Evolutionary conservation across 2,113 vertebrate genomes (phyloP), one percentile per base, ranked within the genome.

Genomic region (Clupea harengus): DNA sequence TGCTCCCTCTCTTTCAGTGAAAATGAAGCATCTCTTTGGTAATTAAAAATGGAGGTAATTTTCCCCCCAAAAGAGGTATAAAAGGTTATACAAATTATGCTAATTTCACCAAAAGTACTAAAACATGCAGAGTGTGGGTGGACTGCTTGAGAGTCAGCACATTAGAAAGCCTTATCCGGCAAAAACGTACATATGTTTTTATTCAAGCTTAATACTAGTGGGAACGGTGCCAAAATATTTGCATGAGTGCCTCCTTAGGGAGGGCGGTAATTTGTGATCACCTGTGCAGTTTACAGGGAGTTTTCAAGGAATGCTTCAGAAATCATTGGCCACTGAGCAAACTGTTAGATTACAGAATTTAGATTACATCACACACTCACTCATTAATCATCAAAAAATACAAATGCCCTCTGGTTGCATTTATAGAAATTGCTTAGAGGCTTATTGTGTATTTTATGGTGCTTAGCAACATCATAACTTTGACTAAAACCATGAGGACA

Each of bases 11-110:
- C 72, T 28, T 67, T 67, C n/a, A 25, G 64, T 28, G 64, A 67
- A n/a, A 67, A 67, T 67, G 28, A 67, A 25, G 64, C 64, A 25
- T 28, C 8, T 67, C 64, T 67, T 67, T 67, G 64, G 64, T 9
- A 25, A 67, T 67, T 64, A 2, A n/a, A 67, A 67, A 67, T 67
- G 22, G 64, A 67, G 64, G n/a, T 67, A 28, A 28, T 67, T 67
- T 67, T 67, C 20, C 13, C 10, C 9, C 64, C 64, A 25, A 10
- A 39, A 39, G 72, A 32, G 72, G 72, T 75, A 10, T 15, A 75
- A 75, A 15, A 75, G 72, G 72, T 75, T 75, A 75, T 32, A 39
- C 72, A 75, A 75, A 75, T 39, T 39, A 39, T 75, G 72, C 72
- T 75, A 75, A 75, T 75, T 75, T 15, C 13, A 28, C 72, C 72